Percentiles rank a stretch among this genome's conserved stretches.
Conservation (phyloP, 2,888 invertebrate species). For the Drosophila kokeensis region DNA sequence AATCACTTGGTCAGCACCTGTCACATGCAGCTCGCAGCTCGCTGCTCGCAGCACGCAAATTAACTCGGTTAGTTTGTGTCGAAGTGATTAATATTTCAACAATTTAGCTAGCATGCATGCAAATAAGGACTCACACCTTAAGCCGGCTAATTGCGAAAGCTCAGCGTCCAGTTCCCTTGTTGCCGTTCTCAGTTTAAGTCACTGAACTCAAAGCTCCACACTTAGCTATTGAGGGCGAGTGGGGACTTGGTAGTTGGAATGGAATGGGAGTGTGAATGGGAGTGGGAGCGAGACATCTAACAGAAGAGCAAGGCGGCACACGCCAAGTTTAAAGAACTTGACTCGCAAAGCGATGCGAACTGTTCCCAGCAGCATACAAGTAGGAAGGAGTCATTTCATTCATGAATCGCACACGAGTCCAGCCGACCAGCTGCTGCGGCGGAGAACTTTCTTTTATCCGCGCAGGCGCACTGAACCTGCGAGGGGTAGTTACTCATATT, state of each 20-base stretch:
- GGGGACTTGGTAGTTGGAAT: background rate
- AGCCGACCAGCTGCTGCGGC: slow-evolving; percentile 3
- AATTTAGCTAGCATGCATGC: background rate
- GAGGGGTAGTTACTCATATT: background rate
- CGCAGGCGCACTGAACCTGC: slow-evolving; percentile 49
- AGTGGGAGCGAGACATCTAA: background rate
- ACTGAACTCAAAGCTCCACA: slow-evolving; percentile 14
- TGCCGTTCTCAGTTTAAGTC: slow-evolving; percentile 8
- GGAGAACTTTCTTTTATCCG: slow-evolving; percentile 58
- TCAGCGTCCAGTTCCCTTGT: slow-evolving; percentile 1
- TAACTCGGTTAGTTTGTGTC: background rate
- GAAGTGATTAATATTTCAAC: slow-evolving; percentile 1
- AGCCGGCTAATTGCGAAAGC: slow-evolving; percentile 16
- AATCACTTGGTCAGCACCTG: background rate
- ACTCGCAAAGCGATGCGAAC: slow-evolving; percentile 17
- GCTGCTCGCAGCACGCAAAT: background rate
- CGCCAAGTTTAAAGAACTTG: slow-evolving; percentile 33
- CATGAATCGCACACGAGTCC: slow-evolving; percentile 48
- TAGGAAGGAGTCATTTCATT: slow-evolving; percentile 47
- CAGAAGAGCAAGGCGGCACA: slow-evolving; percentile 2
- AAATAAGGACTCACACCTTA: slow-evolving; percentile 25
- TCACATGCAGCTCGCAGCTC: background rate
- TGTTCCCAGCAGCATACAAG: slow-evolving; percentile 47
- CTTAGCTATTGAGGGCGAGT: background rate
- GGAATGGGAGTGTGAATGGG: background rate